phyloP scores from a whole-genome alignment of 1,140 invertebrate genomes.

The Cataglyphis hispanica region DNA sequence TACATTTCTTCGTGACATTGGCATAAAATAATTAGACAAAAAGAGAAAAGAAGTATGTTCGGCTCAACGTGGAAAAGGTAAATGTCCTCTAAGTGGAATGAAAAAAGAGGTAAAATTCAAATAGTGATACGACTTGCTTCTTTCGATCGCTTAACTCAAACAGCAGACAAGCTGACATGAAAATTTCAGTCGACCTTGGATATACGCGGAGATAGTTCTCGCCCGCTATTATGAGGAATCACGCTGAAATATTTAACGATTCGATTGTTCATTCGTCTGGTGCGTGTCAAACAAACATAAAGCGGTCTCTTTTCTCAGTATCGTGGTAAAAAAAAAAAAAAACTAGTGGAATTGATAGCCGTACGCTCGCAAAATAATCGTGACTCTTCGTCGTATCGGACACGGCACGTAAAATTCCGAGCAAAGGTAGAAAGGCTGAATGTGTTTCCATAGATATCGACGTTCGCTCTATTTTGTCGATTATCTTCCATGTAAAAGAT shows the following conservation, averaged over 20 bases:
- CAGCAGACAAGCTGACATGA: conserved; percentile 32
- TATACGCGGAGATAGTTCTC: neutral
- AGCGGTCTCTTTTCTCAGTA: conserved; percentile 1
- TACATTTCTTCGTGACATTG: conserved; percentile 1
- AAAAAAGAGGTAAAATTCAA: conserved; percentile 24
- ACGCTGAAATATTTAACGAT: conserved; percentile 52
- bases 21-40: neutral
- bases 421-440: conserved; percentile 43
- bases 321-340: conserved; percentile 19
- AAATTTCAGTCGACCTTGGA: conserved; percentile 43
- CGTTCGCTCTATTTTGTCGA: conserved; percentile 44
- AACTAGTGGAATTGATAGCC: conserved; percentile 18
- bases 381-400: conserved; percentile 5
- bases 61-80: conserved; percentile 4
- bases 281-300: conserved; percentile 41
- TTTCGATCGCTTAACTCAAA: conserved; percentile 15
- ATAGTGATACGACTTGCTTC: conserved; percentile 2
- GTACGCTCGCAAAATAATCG: conserved; percentile 41
- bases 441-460: conserved; percentile 58
- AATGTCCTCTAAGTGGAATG: conserved; percentile 8
- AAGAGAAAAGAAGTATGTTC: neutral
- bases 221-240: neutral
- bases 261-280: conserved; percentile 47
- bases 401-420: conserved; percentile 25
- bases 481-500: conserved; percentile 35